Conservation (phyloP, 2,888 invertebrate genomes). For the Drosophila nr. perissopoda region DNA sequence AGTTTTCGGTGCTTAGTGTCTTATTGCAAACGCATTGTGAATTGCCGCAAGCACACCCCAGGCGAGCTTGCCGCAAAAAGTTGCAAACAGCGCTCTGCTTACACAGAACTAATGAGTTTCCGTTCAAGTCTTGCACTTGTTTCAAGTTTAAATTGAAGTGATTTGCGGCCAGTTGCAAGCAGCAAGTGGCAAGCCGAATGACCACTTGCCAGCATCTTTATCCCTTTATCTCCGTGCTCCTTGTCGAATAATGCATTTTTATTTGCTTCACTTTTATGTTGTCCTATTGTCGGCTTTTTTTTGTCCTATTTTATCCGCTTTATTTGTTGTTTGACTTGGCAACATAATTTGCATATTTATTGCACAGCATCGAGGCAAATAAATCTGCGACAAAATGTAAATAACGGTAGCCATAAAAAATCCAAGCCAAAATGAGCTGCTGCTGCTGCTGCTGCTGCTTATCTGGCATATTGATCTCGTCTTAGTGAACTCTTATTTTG, state of each 20-base stretch:
- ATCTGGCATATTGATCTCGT: slow-evolving; percentile 70
- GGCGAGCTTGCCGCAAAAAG: slow-evolving; percentile 31
- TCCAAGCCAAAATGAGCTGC: slow-evolving; percentile 51
- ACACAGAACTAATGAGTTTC: slow-evolving; percentile 72
- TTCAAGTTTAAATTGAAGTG: slow-evolving; percentile 31
- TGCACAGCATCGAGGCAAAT: slow-evolving; percentile 71
- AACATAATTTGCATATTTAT: slow-evolving; percentile 77
- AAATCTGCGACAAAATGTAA: slow-evolving; percentile 69
- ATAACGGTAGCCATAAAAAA: slow-evolving; percentile 61
- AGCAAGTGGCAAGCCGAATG: slow-evolving; percentile 5
- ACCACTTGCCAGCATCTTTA: slow-evolving; percentile 32
- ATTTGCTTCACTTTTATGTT: slow-evolving; percentile 39
- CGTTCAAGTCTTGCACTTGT: slow-evolving; percentile 58
- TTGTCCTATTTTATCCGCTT: slow-evolving; percentile 17
- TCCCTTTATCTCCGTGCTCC: not conserved
- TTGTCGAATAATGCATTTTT: slow-evolving; percentile 61
- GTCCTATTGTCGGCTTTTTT: slow-evolving; percentile 21
- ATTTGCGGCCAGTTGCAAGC: slow-evolving; percentile 26
- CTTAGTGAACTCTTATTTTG: slow-evolving; percentile 6
- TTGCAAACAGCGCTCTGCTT: slow-evolving; percentile 21
- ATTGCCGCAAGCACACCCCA: slow-evolving; percentile 24
- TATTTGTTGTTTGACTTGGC: slow-evolving; percentile 18
- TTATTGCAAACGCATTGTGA: slow-evolving; percentile 40
- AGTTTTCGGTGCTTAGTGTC: slow-evolving; percentile 28
- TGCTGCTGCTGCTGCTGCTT: slow-evolving; percentile 35